Conservation (phyloP, 1,140 invertebrate genomes). For the Macrobrachium nipponense region DNA sequence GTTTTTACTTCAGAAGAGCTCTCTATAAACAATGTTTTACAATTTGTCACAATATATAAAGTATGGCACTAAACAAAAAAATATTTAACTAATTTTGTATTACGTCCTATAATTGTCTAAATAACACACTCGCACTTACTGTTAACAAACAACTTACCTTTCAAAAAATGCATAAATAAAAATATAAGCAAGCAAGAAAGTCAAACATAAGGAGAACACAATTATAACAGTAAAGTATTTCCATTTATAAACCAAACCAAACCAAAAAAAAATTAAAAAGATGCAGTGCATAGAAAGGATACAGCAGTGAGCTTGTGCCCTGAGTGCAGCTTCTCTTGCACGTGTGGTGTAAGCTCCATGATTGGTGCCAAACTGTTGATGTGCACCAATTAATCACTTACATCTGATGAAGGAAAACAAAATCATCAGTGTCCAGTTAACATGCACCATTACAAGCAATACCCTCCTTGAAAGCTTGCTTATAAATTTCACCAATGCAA, state of each 20-base stretch:
- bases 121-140: too few relatives aligned
- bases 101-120: too few relatives aligned
- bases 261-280: conserved; percentile 6
- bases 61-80: too few relatives aligned
- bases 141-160: too few relatives aligned
- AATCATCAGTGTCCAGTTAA: not conserved
- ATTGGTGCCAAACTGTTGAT: conserved; percentile 7
- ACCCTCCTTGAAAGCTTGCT: too few relatives aligned
- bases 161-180: not conserved
- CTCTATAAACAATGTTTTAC: too few relatives aligned
- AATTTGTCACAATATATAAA: too few relatives aligned
- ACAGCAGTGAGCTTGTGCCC: conserved; percentile 55
- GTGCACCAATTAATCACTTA: conserved; percentile 32
- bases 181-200: not conserved
- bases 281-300: conserved; percentile 51
- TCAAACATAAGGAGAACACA: not conserved
- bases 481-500: too few relatives aligned
- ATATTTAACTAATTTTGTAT: too few relatives aligned
- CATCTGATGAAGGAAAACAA: conserved; percentile 32
- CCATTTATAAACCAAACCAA: not conserved
- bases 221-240: too few relatives aligned
- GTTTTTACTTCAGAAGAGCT: too few relatives aligned
- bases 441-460: too few relatives aligned
- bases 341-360: conserved; percentile 53
- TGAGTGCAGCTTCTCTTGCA: conserved; percentile 52